These are phyloP conservation scores for Drosophila setifemur DNA, from an alignment of 1,140 invertebrate species.

Conservation along the genomic window DNA sequence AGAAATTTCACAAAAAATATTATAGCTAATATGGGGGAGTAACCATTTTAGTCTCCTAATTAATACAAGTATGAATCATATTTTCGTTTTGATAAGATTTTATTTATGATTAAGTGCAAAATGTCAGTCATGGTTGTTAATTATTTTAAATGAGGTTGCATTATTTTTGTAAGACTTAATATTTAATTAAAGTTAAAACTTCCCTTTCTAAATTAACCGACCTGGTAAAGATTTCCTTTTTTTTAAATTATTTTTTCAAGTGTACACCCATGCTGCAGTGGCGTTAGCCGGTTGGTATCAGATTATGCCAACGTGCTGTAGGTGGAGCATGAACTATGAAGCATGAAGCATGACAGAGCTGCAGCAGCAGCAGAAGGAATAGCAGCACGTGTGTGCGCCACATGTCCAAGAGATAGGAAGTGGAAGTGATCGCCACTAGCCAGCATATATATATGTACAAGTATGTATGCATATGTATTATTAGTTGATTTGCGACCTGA, in stretches of 20 bases:
- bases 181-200: no score
- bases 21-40: no score
- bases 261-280: not conserved
- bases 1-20: not conserved
- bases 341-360: slow-evolving; percentile 54
- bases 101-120: no score
- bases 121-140: no score
- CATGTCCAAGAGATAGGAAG: slow-evolving; percentile 50
- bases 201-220: no score
- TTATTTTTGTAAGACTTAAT: no score
- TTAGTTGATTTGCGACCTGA: slow-evolving; percentile 60
- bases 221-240: no score
- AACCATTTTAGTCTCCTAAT: no score
- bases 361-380: slow-evolving; percentile 17
- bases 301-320: slow-evolving; percentile 66
- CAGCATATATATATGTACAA: not conserved
- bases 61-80: no score
- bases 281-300: slow-evolving; percentile 46
- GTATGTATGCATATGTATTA: slow-evolving; percentile 49
- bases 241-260: slow-evolving; percentile 3
- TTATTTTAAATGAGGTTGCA: no score
- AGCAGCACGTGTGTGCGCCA: slow-evolving; percentile 67
- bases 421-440: slow-evolving; percentile 33
- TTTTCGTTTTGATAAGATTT: no score
- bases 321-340: slow-evolving; percentile 62